Evolutionary conservation across 2,113 vertebrate genomes (phyloP).

Genomic region (Gavialis gangeticus): DNA sequence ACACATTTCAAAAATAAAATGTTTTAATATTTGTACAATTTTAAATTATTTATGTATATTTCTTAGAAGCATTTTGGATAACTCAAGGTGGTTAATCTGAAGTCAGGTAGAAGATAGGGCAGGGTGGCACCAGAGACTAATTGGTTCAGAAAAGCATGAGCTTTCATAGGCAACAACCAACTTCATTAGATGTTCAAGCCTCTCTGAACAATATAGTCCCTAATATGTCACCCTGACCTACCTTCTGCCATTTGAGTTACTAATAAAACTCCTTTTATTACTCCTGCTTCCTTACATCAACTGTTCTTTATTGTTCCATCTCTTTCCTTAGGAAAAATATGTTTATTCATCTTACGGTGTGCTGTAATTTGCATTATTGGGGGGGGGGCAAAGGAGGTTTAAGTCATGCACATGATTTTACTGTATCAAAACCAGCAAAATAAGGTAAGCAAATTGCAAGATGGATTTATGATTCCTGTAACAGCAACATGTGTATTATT

Average conservation of each 20-base stretch:
- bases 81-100: too few species aligned
- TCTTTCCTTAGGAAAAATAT: not conserved
- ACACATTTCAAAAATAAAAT: not conserved
- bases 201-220: too few species aligned
- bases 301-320: not conserved
- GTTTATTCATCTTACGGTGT: not conserved
- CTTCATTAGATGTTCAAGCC: too few species aligned
- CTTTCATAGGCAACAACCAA: too few species aligned
- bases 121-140: too few species aligned
- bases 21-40: not conserved
- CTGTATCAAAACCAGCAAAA: not conserved
- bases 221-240: too few species aligned
- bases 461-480: not conserved
- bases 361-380: not conserved
- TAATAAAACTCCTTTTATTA: not conserved
- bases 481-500: not conserved
- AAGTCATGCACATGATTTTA: not conserved
- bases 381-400: conserved; percentile 4
- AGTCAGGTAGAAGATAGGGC: too few species aligned
- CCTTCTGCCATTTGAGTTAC: too few species aligned
- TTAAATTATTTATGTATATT: too few species aligned
- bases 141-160: too few species aligned
- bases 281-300: not conserved
- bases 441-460: not conserved
- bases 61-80: too few species aligned